Base-by-base conservation (phyloP, 2,888 invertebrate genomes). In the Timema cristinae region DNA sequence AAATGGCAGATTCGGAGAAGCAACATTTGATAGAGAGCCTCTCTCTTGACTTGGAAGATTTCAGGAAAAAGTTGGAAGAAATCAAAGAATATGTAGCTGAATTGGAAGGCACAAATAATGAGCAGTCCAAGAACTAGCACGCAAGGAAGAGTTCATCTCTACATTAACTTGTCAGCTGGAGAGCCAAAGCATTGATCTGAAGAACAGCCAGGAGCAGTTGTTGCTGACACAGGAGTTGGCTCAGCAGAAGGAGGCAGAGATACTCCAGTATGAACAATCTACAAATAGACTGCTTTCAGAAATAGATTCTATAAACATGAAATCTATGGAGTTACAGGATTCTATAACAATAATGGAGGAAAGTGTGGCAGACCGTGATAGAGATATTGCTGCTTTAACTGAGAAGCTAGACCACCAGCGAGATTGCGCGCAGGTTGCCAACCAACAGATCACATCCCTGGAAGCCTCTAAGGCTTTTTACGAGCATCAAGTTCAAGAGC, bases 331-430 rank as follows among this genome's bases (percentile, higher is more conserved):
- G 16, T n/a, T 68, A 13, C 69, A 69, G 66, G 68, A 69, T 50
- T 52, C 56, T 7, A 8, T 69, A 8, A 54, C 50, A 47, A 56
- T 51, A 50, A 6, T 66, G 32, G 68, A 68, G n/a, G 69, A 66
- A 66, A 66, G 66, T 50, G 59, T 52, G 11, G 16, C 63, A 2
- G 66, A 63, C 48, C 68, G 56, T n/a, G 66, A 69, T 48, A 50
- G 50, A 15, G 72, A 72, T 7, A 69, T 69, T 32, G 72, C 69
- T 9, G 67, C 72, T 2, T 59, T 72, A 7, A 66, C 69, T 48
- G 72, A 69, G 47, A 72, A 72, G 56, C 50, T 72, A 10, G 72
- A 72, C 32, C 72, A 69, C 16, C 72, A 72, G 15, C 15, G 66
- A 16, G 66, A 56, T 16, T 72, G 72, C 61, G 69, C 69, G 0